Conservation (phyloP, 2,797 vertebrate species). For the Eremophila alpestris region DNA sequence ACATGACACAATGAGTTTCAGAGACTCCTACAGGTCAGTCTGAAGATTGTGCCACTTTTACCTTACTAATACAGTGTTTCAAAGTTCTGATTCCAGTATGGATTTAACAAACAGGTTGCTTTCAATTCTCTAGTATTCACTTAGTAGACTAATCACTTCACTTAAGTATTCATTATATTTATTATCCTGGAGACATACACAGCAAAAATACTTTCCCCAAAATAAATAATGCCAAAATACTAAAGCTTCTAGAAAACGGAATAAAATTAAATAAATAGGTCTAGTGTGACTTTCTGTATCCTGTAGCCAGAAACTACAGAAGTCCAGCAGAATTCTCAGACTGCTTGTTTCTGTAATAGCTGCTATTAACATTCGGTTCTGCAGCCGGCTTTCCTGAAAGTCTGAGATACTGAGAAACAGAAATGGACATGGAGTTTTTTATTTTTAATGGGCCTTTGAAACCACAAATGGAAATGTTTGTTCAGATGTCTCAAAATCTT, state of each 20-base stretch:
- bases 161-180: not conserved
- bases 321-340: not conserved
- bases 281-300: not conserved
- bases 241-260: not conserved
- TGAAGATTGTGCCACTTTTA: not conserved
- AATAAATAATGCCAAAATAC: not conserved
- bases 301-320: not conserved
- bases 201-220: not conserved
- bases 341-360: not conserved
- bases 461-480: slow-evolving; percentile 24
- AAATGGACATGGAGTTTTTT: not conserved
- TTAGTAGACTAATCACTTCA: not conserved
- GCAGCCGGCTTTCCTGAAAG: not conserved
- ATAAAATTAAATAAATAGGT: not conserved
- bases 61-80: not conserved
- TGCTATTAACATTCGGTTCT: not conserved
- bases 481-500: slow-evolving; percentile 30
- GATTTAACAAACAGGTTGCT: not conserved
- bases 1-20: slow-evolving; percentile 97
- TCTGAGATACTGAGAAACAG: not conserved
- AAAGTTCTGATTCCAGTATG: not conserved
- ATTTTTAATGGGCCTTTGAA: slow-evolving; percentile 11
- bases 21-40: slow-evolving; percentile 95
- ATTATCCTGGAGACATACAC: not conserved
- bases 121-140: not conserved